Evolutionary conservation across 37 sponge, comb jelly and placozoan genomes (phyloP).

Genomic region (Chondrosia reniformis): DNA sequence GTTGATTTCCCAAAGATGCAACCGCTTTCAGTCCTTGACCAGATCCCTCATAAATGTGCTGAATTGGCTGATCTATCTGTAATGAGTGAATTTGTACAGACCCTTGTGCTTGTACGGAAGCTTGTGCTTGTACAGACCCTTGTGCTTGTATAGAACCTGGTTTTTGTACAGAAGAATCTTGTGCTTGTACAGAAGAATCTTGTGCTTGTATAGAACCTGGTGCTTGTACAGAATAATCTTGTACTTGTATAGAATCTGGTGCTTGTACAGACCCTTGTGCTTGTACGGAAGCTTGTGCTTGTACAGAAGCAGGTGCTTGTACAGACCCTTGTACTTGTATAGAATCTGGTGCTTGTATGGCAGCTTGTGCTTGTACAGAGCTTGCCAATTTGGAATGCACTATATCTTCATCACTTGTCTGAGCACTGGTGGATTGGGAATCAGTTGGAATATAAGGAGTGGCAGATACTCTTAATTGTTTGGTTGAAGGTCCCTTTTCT

Average conservation of each 20-base stretch:
- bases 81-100: too few species aligned
- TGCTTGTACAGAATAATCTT: too few species aligned
- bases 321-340: background rate
- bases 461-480: background rate
- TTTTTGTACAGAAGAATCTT: too few species aligned
- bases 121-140: background rate
- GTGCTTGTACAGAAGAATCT: too few species aligned
- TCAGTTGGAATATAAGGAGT: background rate
- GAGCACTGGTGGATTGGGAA: background rate
- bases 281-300: background rate
- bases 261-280: too few species aligned
- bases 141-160: too few species aligned
- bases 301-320: background rate
- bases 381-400: too few species aligned
- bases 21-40: too few species aligned
- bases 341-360: background rate
- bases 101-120: background rate
- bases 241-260: background rate
- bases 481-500: background rate
- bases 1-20: too few species aligned
- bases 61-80: too few species aligned
- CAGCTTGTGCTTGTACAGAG: background rate
- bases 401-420: background rate
- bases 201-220: too few species aligned
- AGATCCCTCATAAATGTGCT: too few species aligned